Percentiles rank a stretch among this genome's conserved stretches.
These are phyloP conservation scores for Oplegnathus fasciatus DNA, from an alignment of 2,113 vertebrate genomes.

Conservation along the genomic window DNA sequence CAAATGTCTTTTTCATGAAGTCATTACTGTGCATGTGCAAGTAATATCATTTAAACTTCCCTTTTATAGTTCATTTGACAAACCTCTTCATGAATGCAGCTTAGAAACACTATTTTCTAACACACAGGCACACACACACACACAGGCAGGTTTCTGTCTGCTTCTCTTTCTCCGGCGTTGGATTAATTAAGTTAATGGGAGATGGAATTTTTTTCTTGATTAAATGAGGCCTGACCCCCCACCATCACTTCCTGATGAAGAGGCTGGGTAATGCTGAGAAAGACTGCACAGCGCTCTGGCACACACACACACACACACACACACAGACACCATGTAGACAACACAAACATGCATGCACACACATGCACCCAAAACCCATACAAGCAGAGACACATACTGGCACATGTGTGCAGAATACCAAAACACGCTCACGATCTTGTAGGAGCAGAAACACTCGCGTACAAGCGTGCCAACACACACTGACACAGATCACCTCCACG, in stretches of 20 bases:
- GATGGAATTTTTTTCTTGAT: conserved; percentile 80
- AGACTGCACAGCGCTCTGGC: conserved; percentile 28
- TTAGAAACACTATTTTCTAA: conserved; percentile 24
- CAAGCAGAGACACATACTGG: not conserved
- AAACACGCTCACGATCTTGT: not conserved
- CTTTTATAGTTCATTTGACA: conserved; percentile 31
- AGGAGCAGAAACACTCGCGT: not conserved
- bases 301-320: conserved; percentile 30
- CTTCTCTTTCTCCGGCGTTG: conserved; percentile 45
- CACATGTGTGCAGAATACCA: not conserved
- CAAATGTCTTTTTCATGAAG: conserved; percentile 21
- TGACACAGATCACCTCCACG: conserved; percentile 34
- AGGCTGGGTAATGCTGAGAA: conserved; percentile 57
- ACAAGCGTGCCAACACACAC: conserved; percentile 29
- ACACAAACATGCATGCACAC: conserved; percentile 5
- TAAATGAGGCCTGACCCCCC: conserved; percentile 79
- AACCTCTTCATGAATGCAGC: conserved; percentile 27
- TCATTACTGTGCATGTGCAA: not conserved
- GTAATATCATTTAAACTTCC: conserved; percentile 17
- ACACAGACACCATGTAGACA: conserved; percentile 26
- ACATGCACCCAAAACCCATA: conserved; percentile 8
- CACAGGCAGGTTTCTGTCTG: conserved; percentile 35
- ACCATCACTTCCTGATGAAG: conserved; percentile 66
- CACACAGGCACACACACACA: conserved; percentile 34
- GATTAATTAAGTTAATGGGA: conserved; percentile 84